Evolutionary conservation across 2,888 invertebrate species (phyloP), one percentile per base, ranked within the genome.

Genomic region (Oxyscelio sp.): DNA sequence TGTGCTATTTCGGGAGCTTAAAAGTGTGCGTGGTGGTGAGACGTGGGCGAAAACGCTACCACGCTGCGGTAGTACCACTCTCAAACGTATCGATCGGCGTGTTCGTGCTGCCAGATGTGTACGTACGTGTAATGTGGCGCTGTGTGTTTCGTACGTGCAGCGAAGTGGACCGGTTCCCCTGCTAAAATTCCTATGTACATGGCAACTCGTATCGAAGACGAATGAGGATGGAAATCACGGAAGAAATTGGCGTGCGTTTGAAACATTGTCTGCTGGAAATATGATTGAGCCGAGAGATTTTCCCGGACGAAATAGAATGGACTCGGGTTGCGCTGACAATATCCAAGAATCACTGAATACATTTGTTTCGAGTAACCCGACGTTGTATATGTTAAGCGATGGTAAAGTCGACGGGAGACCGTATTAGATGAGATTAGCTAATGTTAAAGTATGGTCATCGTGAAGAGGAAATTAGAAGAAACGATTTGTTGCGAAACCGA

Each of bases 31-130:
- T n/a, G n/a, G n/a, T n/a, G n/a, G 77, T 84, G 71, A 80, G 84
- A 84, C 73, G 71, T 77, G 71, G 80, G 84, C 73, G 75, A 84
- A 84, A 84, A 61, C 75, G 84, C 80, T 75, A 59, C 75, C 75
- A 65, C 40, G 58, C 78, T 74, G 83, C 74, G 77, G 77, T 66
- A 80, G 80, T 77, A 45, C 77, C 84, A 73, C 84, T 80, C 80
- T 80, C 75, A 66, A 74, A 77, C 71, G 80, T 80, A 84, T 84
- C n/a, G n/a, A n/a, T n/a, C n/a, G n/a, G n/a, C n/a, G n/a, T n/a
- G n/a, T n/a, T n/a, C n/a, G n/a, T n/a, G n/a, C n/a, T n/a, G n/a
- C n/a, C n/a, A n/a, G n/a, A n/a, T n/a, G n/a, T n/a, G n/a, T n/a
- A n/a, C n/a, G n/a, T n/a, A n/a, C n/a, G n/a, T n/a, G n/a, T n/a